phyloP scores from a whole-genome alignment of 1,140 invertebrate species.

The Aphaenogaster ashmeadi region DNA sequence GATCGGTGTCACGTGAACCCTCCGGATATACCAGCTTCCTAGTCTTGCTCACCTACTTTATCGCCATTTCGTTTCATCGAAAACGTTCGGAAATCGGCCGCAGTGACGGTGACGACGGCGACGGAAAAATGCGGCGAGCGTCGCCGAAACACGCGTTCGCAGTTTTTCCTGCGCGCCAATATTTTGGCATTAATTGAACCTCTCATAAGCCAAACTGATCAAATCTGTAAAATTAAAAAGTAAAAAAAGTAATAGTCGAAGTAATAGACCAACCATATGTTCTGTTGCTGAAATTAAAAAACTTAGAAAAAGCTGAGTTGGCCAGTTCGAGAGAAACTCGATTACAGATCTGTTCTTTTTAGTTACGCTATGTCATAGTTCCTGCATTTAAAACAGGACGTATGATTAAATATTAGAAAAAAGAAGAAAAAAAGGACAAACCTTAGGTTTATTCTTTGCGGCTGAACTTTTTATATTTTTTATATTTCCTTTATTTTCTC shows the following conservation, averaged over 20 bases:
- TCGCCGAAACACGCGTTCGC: not conserved
- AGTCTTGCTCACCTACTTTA: conserved; percentile 84
- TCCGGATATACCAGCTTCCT: conserved; percentile 84
- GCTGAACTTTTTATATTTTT: no score
- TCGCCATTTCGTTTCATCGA: conserved; percentile 77
- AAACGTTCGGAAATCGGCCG: conserved; percentile 70
- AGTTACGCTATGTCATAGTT: no score
- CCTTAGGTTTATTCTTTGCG: no score
- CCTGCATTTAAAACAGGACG: no score
- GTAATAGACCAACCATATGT: not conserved
- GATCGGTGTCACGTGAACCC: conserved; percentile 84
- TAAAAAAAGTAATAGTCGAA: not conserved
- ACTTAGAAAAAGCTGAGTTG: not conserved
- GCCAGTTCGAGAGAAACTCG: not conserved
- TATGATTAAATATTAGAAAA: no score
- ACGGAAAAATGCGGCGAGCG: not conserved
- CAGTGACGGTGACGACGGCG: not conserved
- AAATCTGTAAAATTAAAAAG: not conserved
- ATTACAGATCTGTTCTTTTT: no score
- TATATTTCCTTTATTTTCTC: no score
- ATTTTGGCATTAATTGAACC: not conserved
- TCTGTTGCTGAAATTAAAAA: not conserved
- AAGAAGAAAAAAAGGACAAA: no score
- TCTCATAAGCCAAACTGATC: not conserved
- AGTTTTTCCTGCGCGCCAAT: not conserved